Evolutionary conservation across 2,113 vertebrate species (phyloP).

Genomic region (Nansenia antarctica): DNA sequence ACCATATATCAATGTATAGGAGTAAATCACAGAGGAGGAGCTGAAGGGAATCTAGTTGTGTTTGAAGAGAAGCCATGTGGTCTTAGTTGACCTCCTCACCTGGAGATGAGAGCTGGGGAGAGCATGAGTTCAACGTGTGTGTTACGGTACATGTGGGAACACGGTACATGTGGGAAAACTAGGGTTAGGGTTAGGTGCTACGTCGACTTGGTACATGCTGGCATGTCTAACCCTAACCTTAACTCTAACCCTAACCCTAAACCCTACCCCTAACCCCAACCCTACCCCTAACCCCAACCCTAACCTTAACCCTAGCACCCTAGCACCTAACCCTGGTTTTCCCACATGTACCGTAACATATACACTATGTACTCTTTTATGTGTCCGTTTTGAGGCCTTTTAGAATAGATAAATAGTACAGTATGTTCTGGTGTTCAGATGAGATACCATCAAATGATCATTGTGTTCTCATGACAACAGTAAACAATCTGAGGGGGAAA

Average conservation of each 20-base stretch:
- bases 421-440: conserved; percentile 7
- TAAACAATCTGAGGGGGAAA: background rate
- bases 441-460: background rate
- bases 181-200: no score
- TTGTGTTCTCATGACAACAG: background rate
- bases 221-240: no score
- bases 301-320: no score
- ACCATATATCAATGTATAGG: conserved; percentile 37
- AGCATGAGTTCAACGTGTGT: no score
- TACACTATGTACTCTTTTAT: no score
- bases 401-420: conserved; percentile 4
- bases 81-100: conserved; percentile 22
- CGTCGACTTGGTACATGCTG: no score
- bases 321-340: no score
- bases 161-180: background rate
- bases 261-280: no score
- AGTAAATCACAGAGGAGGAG: conserved; percentile 31
- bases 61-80: conserved; percentile 12
- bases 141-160: no score
- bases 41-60: conserved; percentile 26
- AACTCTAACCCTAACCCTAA: no score
- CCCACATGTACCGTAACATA: no score
- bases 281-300: no score
- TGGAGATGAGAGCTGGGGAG: conserved; percentile 10
- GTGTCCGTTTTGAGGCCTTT: background rate